Percentiles rank a stretch among this genome's conserved stretches.
phyloP scores from a whole-genome alignment of 2,113 vertebrate genomes.

The Indri indri region DNA sequence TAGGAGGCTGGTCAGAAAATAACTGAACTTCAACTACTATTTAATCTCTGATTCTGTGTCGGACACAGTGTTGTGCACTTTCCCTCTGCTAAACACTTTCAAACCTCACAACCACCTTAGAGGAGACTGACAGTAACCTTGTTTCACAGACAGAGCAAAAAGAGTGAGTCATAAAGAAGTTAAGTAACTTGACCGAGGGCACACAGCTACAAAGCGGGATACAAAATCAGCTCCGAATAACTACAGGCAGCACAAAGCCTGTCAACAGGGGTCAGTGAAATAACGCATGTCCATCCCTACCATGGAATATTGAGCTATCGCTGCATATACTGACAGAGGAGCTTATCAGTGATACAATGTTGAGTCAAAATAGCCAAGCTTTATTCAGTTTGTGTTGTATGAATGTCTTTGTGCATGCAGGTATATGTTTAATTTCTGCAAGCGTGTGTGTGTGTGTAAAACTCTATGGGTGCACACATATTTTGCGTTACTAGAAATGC shows the following conservation, averaged over 20 bases:
- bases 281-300: neutral
- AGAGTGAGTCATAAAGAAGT: neutral
- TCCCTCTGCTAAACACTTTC: neutral
- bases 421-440: neutral
- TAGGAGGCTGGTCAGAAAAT: neutral
- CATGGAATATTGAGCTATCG: neutral
- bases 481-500: neutral
- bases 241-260: neutral
- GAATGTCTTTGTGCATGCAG: neutral
- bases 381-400: neutral
- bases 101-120: neutral
- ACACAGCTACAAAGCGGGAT: neutral
- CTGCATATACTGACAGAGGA: neutral
- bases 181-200: neutral
- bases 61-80: neutral
- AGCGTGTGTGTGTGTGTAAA: neutral
- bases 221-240: neutral
- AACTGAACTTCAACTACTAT: neutral
- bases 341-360: neutral
- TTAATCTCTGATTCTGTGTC: neutral
- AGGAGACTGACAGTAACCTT: neutral
- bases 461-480: neutral
- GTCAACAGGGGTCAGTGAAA: neutral
- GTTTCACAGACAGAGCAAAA: neutral
- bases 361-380: neutral